phyloP scores from a whole-genome alignment of 1,140 invertebrate species.

The Drosophila obscura region DNA sequence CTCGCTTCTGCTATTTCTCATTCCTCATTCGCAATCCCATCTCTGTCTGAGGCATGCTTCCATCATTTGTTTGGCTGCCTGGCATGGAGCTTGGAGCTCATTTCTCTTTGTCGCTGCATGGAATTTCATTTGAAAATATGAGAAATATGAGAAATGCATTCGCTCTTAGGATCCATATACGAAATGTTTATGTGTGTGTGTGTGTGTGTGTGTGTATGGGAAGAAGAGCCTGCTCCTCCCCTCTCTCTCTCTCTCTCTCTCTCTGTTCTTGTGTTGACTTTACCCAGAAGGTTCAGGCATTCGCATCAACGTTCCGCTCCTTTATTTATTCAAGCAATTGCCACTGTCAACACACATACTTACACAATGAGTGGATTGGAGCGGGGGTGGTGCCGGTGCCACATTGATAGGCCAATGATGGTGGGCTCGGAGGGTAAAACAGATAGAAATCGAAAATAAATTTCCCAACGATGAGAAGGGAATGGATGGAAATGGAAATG shows the following conservation, averaged over 20 bases:
- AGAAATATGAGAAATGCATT: slow-evolving; percentile 46
- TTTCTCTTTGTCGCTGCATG: slow-evolving; percentile 59
- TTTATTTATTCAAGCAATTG: slow-evolving; percentile 79
- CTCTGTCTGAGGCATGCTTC: not conserved
- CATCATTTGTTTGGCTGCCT: slow-evolving; percentile 41
- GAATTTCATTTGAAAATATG: slow-evolving; percentile 70
- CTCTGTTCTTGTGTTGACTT: slow-evolving; percentile 33
- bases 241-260: too few relatives aligned
- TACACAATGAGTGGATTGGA: too few relatives aligned
- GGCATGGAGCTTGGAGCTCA: slow-evolving; percentile 37
- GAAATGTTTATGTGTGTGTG: not conserved
- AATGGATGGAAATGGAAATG: slow-evolving; percentile 33
- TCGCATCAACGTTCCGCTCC: slow-evolving; percentile 17
- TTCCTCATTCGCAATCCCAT: not conserved
- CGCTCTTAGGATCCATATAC: slow-evolving; percentile 22
- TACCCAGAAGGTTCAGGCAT: slow-evolving; percentile 38
- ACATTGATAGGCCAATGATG: slow-evolving; percentile 67
- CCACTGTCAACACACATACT: slow-evolving; percentile 62
- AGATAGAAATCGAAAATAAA: slow-evolving; percentile 68
- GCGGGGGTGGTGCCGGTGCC: not conserved
- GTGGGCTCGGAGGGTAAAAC: not conserved
- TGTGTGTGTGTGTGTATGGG: too few relatives aligned
- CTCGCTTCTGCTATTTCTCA: too few relatives aligned
- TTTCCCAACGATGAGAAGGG: slow-evolving; percentile 52
- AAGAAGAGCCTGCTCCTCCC: too few relatives aligned